A percentile compares a stretch with the other conserved stretches of the same genome.
Conservation (phyloP, 2,888 invertebrate species). For the Pterobdella sp. region DNA sequence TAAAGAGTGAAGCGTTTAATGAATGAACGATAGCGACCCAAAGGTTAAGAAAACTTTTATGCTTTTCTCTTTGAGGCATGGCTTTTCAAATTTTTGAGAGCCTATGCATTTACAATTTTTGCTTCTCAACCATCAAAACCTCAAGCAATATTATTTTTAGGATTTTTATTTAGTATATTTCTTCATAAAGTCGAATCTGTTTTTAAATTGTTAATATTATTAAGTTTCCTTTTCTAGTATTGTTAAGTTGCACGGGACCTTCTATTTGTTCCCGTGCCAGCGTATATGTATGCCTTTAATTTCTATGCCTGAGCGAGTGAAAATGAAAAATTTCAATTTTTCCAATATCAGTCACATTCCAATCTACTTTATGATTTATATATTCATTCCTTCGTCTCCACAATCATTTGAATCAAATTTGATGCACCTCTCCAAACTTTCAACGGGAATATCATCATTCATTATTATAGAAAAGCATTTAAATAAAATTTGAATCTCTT, state of each 20-base stretch:
- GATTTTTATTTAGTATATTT: too few relatives aligned
- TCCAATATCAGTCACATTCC: slow-evolving; percentile 2
- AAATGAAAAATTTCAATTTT: neutral
- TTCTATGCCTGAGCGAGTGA: neutral
- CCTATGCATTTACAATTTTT: too few relatives aligned
- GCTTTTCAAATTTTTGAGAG: neutral
- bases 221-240: too few relatives aligned
- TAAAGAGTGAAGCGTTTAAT: slow-evolving; percentile 11
- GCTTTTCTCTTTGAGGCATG: too few relatives aligned
- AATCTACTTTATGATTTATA: slow-evolving; percentile 1
- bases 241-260: too few relatives aligned
- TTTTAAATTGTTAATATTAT: too few relatives aligned
- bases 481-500: neutral
- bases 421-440: neutral
- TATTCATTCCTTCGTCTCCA: neutral
- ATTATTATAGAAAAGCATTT: neutral
- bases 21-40: neutral
- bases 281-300: neutral
- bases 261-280: neutral
- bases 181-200: too few relatives aligned
- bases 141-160: too few relatives aligned
- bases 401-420: neutral
- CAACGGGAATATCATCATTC: neutral
- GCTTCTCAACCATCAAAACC: too few relatives aligned
- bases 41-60: too few relatives aligned